Evolutionary conservation across 2,113 vertebrate genomes (phyloP), one percentile per base, ranked within the genome.

Genomic region (Pseudorasbora parva): DNA sequence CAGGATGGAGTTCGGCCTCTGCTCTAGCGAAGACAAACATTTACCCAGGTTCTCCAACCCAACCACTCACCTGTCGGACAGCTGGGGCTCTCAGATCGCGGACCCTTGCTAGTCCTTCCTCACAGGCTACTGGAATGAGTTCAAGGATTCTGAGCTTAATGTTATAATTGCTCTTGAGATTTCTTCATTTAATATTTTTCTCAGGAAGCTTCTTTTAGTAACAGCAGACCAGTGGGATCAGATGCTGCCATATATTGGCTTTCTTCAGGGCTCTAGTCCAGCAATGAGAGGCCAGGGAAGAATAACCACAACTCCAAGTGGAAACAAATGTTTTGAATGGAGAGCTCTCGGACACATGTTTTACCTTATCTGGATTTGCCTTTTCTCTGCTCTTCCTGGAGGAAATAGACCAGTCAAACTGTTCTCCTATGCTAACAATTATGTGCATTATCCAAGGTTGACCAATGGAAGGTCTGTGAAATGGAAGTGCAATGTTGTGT

Each of bases 11-110:
- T 43, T 17, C 81, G 75, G 88, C 92, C 90, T 91, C 88, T 69
- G 80, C 87, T 79, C 82, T 19, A 8, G 19, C n/a, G 19, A 37
- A 86, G 81, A 86, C 91, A 92, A 93, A 92, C 89, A 87, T 93
- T 94, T 93, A 91, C 86, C 88, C 89, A 71, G 85, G 88, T 69
- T 90, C 89, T 86, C 43, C 83, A 81, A 85, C 84, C 88, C 80
- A 51, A 64, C 84, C 66, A 76, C 82, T 85, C 77, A 86, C 76
- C 88, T 83, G 64, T 90, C 89, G 84, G 86, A 75, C 71, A 77
- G 89, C 91, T 86, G 27, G 66, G 60, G 83, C 81, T 76, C 30
- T 0, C 66, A 51, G 91, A 90, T 90, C 87, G 68, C 49, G 79
- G 81, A 85, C 86, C 91, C 82, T 81, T 80, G 21, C 78, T 72